phyloP scores from a whole-genome alignment of 2,888 invertebrate genomes.

The Myathropa florea region DNA sequence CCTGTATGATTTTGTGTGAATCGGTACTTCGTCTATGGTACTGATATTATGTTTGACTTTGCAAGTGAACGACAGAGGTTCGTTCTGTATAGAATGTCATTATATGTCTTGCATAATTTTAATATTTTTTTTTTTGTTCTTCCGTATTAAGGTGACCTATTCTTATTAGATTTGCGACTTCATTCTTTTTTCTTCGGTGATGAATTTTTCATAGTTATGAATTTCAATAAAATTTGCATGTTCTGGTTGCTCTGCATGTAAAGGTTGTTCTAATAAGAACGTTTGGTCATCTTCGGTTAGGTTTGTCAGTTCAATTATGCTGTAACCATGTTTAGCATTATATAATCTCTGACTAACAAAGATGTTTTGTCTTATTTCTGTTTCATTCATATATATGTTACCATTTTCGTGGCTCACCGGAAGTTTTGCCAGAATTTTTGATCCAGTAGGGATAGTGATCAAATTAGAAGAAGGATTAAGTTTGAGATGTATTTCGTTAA shows the following conservation, averaged over 20 bases:
- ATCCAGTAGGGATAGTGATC: neutral
- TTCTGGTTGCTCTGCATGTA: constrained; percentile 1
- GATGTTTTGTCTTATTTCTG: neutral
- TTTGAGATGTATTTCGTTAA: neutral
- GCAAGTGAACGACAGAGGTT: constrained; percentile 11
- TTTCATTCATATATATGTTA: neutral
- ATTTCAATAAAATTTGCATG: constrained; percentile 1
- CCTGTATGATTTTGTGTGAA: constrained; percentile 8
- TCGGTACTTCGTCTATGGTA: constrained; percentile 3
- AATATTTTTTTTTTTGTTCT: neutral
- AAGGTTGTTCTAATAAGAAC: constrained; percentile 1
- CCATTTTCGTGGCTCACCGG: neutral
- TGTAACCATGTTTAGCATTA: neutral
- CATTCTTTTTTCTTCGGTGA: neutral
- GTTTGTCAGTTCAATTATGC: too few relatives aligned
- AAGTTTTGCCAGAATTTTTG: neutral
- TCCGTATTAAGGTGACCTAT: constrained; percentile 1
- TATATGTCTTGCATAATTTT: neutral
- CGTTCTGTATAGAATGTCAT: neutral
- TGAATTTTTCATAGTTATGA: neutral
- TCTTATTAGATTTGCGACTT: neutral
- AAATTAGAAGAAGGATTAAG: neutral
- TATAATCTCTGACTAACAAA: neutral
- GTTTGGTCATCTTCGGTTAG: neutral
- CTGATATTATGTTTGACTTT: constrained; percentile 12